Evolutionary conservation across 1,140 invertebrate species (phyloP).

Genomic region (Atopsyche davidsoni): DNA sequence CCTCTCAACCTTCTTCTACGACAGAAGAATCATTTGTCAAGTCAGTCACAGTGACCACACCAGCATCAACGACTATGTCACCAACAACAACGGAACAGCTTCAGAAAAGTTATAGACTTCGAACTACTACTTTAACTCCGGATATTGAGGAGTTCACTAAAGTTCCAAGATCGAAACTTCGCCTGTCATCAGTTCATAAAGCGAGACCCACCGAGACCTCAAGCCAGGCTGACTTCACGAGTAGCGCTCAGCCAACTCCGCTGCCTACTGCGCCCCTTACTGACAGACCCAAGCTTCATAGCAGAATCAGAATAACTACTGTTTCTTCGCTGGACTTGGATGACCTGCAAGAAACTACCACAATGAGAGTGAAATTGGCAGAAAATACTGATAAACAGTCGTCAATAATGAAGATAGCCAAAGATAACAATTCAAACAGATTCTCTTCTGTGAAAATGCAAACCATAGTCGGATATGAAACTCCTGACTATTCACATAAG

Average conservation of each 20-base stretch:
- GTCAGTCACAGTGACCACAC: too few relatives aligned
- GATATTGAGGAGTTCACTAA: slow-evolving; percentile 36
- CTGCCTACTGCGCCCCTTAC: slow-evolving; percentile 41
- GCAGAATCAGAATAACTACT: slow-evolving; percentile 39
- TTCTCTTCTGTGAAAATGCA: slow-evolving; percentile 33
- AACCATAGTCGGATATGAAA: slow-evolving; percentile 32
- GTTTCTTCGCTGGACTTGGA: slow-evolving; percentile 35
- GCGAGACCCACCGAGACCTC: slow-evolving; percentile 39
- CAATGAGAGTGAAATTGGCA: slow-evolving; percentile 29
- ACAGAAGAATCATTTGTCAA: too few relatives aligned
- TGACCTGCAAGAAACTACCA: slow-evolving; percentile 39
- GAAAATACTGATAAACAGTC: slow-evolving; percentile 38
- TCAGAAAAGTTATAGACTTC: slow-evolving; percentile 15
- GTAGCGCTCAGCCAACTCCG: slow-evolving; percentile 43
- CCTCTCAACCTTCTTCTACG: slow-evolving; percentile 23
- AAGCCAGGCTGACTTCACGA: slow-evolving; percentile 43
- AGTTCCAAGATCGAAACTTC: slow-evolving; percentile 38
- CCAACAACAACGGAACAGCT: slow-evolving; percentile 13
- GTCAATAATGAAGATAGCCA: slow-evolving; percentile 47
- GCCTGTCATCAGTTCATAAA: slow-evolving; percentile 31
- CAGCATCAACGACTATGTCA: neutral
- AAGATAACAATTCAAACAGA: slow-evolving; percentile 29
- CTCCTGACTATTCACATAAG: slow-evolving; percentile 45
- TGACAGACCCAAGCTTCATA: slow-evolving; percentile 30
- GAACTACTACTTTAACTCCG: slow-evolving; percentile 28